Conservation (phyloP, 2,888 invertebrate species). For the Thelaira solivaga region DNA sequence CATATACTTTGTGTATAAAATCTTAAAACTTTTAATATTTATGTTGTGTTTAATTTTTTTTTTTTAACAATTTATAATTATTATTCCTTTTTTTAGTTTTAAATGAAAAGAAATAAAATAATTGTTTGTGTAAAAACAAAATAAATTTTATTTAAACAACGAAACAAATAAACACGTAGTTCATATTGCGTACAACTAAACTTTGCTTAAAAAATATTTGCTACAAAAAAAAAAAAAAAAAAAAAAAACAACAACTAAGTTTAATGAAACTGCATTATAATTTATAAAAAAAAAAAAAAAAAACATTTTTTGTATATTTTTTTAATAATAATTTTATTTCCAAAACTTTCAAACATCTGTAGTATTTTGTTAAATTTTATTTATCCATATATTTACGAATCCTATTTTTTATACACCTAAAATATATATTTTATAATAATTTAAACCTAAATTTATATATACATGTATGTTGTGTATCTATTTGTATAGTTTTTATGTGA, state of each 20-base stretch:
- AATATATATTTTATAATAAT: not conserved
- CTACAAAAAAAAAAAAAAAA: not conserved
- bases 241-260: no score
- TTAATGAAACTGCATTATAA: no score
- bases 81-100: conserved; percentile 41
- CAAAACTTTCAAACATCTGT: conserved; percentile 6
- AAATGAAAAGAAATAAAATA: not conserved
- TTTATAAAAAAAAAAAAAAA: no score
- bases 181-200: conserved; percentile 27
- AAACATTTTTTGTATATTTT: no score
- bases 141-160: conserved; percentile 53
- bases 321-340: not conserved
- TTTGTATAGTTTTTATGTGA: conserved; percentile 57
- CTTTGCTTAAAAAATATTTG: not conserved
- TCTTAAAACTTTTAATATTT: conserved; percentile 9
- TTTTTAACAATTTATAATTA: conserved; percentile 31
- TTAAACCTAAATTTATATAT: conserved; percentile 26
- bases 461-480: conserved; percentile 53
- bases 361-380: conserved; percentile 16
- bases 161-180: conserved; percentile 47
- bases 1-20: conserved; percentile 39
- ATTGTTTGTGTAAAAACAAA: not conserved
- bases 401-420: conserved; percentile 19
- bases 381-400: conserved; percentile 30
- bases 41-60: conserved; percentile 18